phyloP scores from a whole-genome alignment of 1,140 invertebrate species.

The Plectrocnemia conspersa region DNA sequence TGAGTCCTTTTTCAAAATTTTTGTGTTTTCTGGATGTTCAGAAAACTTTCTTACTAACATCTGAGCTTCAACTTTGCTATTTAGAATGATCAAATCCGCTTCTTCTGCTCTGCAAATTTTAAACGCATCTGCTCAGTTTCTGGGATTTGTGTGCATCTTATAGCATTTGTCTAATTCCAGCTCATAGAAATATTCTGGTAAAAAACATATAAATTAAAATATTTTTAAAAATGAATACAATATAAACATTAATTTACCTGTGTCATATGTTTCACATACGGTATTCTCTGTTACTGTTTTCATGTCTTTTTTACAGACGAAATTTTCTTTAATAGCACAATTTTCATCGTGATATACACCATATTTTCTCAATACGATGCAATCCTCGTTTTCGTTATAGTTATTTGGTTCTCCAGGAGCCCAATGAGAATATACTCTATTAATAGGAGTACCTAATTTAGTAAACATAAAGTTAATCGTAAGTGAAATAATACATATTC shows the following conservation, averaged over 20 bases:
- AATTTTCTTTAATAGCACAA: background rate
- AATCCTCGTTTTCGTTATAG: background rate
- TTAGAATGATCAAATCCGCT: background rate
- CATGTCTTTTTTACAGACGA: conserved; percentile 4
- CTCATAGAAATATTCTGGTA: conserved; percentile 1
- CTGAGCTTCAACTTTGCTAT: background rate
- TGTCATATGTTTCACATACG: conserved; percentile 3
- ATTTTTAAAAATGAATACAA: background rate
- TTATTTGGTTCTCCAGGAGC: background rate
- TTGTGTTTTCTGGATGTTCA: background rate
- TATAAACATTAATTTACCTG: background rate
- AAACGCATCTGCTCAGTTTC: background rate
- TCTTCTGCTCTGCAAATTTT: background rate
- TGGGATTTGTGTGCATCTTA: background rate
- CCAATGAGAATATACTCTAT: background rate
- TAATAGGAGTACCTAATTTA: background rate
- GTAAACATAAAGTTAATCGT: background rate
- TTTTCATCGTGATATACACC: background rate
- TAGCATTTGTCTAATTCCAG: background rate
- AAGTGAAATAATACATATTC: background rate
- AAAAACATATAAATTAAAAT: background rate
- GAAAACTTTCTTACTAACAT: background rate
- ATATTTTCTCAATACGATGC: background rate
- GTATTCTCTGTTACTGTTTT: background rate
- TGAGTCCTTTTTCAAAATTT: background rate